Base-by-base conservation (phyloP, 2,888 invertebrate species). In the Encarsia formosa region DNA sequence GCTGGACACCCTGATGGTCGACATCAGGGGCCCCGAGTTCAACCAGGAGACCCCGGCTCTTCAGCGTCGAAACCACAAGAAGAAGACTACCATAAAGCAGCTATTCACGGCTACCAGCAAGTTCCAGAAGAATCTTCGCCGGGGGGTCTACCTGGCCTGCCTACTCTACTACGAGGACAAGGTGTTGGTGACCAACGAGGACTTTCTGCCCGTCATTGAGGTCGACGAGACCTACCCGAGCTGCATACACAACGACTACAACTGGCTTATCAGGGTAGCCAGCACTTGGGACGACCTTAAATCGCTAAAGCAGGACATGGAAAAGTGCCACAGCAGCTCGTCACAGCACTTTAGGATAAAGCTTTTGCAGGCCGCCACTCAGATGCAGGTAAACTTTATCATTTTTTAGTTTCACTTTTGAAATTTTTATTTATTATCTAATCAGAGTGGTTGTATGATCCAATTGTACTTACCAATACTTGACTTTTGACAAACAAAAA, bases 271-370 rank as follows among this genome's bases (percentile, higher is more conserved):
- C 89, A 96, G 95, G 83, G 87, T 97, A 31, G 90, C 96, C 0
- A 93, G 95, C 71, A 89, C 92, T 0, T 98, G 98, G 98, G 94
- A 96, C 64, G 95, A 97, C 69, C 91, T 94, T 6, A 95, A 94
- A 68, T 83, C 87, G 3, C 77, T 97, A 2, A 82, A 90, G n/a
- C 84, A 88, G 20, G 95, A 96, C 68, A 92, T 97, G 91, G 95
- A 95, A 70, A 91, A 93, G 66, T 90, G 91, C 70, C 84, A 90
- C 2, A 91, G 89, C 13, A 92, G 94, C 1, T 91, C 93, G 2
- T 86, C 89, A 32, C 79, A 81, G 61, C 94, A 94, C 73, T 94
- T 95, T 74, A 81, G 96, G 52, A 86, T 90, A 60, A 96, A 96
- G 75, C 79, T 98, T 3, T 79, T 98, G 0, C 89, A 94, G 43